These are phyloP conservation scores for Lamellibrachia columna DNA, from an alignment of 2,888 invertebrate species.

Conservation along the genomic window DNA sequence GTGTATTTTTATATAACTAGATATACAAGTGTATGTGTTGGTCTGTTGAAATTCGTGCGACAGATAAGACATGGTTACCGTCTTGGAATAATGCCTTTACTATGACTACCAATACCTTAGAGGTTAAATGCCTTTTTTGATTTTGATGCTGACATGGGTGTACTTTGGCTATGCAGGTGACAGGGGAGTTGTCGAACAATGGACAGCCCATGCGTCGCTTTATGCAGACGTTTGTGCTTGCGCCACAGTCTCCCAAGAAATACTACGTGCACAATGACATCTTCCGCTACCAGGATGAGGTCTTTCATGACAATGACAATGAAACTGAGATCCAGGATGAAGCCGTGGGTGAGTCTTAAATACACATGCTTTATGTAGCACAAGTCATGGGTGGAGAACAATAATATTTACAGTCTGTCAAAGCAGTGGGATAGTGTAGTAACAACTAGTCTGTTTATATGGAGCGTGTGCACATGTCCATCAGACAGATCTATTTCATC, in stretches of 20 bases:
- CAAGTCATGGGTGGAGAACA: background rate
- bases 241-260: conserved; percentile 92
- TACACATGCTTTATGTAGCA: background rate
- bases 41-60: too few relatives aligned
- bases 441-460: background rate
- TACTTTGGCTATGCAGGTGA: conserved; percentile 78
- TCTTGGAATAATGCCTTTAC: too few relatives aligned
- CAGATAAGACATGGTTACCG: too few relatives aligned
- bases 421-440: background rate
- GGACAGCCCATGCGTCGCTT: conserved; percentile 97
- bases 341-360: conserved; percentile 33
- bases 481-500: too few relatives aligned
- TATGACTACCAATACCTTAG: too few relatives aligned
- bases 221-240: conserved; percentile 97
- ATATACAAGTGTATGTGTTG: too few relatives aligned
- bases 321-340: conserved; percentile 47
- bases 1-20: too few relatives aligned
- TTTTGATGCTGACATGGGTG: background rate
- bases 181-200: conserved; percentile 94
- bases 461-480: too few relatives aligned
- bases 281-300: conserved; percentile 92
- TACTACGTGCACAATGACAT: conserved; percentile 99
- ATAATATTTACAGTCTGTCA: background rate
- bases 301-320: conserved; percentile 74
- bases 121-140: too few relatives aligned